These are phyloP conservation scores for Bugulina stolonifera DNA, from an alignment of 2,888 invertebrate genomes.

Conservation along the genomic window DNA sequence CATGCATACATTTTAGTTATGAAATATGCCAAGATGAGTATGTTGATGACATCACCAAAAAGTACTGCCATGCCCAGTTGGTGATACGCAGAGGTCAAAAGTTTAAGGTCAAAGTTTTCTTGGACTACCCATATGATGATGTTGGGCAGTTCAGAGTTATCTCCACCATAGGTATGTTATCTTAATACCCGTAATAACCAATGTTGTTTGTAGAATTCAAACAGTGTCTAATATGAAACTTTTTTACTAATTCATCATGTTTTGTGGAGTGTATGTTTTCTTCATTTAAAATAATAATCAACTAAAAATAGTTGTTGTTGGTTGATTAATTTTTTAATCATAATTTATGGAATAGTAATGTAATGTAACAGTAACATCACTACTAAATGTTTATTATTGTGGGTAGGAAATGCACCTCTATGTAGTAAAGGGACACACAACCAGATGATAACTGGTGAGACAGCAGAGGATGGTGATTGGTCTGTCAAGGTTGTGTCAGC, in stretches of 20 bases:
- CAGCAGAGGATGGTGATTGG: neutral
- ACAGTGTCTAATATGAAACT: no score
- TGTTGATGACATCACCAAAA: conserved; percentile 5
- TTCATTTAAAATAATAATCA: no score
- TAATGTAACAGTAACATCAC: no score
- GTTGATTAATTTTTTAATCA: no score
- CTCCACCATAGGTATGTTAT: neutral
- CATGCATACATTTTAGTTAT: neutral
- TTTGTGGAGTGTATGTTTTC: no score
- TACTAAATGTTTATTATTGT: no score
- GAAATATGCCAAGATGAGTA: neutral
- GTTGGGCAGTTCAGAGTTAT: neutral
- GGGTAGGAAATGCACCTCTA: neutral
- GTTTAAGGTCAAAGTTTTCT: neutral
- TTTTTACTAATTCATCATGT: no score
- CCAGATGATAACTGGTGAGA: neutral
- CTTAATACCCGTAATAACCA: no score
- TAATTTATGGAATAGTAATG: no score
- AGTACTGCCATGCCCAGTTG: neutral
- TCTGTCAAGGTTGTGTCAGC: neutral
- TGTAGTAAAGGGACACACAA: neutral
- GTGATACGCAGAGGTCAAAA: conserved; percentile 3
- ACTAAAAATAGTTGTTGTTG: no score
- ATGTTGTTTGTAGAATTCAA: no score
- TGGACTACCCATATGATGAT: neutral